A percentile compares a stretch with the other conserved stretches of the same genome.
Evolutionary conservation across 2,888 invertebrate genomes (phyloP).

Genomic region (Chalcosyrphus nemorum): DNA sequence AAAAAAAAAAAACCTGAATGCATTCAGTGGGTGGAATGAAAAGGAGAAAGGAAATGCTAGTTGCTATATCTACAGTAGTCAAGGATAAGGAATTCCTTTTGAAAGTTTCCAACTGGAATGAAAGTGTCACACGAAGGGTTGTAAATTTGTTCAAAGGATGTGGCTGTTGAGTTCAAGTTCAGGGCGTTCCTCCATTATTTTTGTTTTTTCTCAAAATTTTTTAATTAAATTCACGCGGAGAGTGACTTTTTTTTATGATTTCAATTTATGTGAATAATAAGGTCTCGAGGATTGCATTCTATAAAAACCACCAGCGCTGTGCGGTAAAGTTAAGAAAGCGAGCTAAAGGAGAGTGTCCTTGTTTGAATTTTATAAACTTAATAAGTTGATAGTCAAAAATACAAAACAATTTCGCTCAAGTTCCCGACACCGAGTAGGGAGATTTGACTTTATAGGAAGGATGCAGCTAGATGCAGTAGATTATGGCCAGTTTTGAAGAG

Average conservation of each 20-base stretch:
- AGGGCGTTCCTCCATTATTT: too few species aligned
- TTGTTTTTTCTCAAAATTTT: background rate
- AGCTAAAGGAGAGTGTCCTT: too few species aligned
- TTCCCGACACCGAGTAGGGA: too few species aligned
- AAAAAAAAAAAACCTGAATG: conserved; percentile 23
- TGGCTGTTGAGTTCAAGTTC: conserved; percentile 35
- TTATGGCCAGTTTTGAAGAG: too few species aligned
- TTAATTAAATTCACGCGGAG: conserved; percentile 14
- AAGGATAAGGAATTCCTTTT: conserved; percentile 47
- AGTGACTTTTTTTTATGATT: background rate
- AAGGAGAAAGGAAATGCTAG: conserved; percentile 7
- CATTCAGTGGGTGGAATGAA: conserved; percentile 11
- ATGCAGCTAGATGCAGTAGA: too few species aligned
- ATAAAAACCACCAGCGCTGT: background rate
- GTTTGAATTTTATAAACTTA: too few species aligned
- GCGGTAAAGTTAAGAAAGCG: too few species aligned
- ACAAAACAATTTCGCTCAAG: too few species aligned
- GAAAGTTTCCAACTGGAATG: conserved; percentile 30
- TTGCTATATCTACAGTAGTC: background rate
- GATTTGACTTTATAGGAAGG: too few species aligned
- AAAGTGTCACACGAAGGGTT: conserved; percentile 26
- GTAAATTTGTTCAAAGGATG: background rate
- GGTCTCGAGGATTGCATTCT: background rate
- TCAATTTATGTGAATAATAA: too few species aligned
- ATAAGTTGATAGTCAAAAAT: too few species aligned